phyloP scores from a whole-genome alignment of 2,888 invertebrate species.

The Melanostoma mellinum region DNA sequence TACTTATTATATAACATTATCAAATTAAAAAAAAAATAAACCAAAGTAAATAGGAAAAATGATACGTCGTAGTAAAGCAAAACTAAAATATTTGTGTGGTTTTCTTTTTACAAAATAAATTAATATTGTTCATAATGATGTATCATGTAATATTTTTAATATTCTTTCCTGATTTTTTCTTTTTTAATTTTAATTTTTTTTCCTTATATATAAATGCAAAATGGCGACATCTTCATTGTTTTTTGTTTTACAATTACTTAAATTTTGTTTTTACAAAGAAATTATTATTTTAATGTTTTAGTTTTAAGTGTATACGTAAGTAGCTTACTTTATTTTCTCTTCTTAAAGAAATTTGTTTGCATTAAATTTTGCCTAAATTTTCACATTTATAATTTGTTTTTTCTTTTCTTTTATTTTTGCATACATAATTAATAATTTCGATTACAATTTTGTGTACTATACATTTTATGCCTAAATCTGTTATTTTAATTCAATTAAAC shows the following conservation, averaged over 20 bases:
- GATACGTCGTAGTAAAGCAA: conserved; percentile 43
- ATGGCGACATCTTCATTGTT: conserved; percentile 80
- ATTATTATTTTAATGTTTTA: conserved; percentile 77
- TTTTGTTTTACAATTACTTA: conserved; percentile 66
- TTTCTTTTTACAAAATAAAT: conserved; percentile 54
- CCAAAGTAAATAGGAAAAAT: conserved; percentile 52
- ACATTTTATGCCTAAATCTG: conserved; percentile 73
- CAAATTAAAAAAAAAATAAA: conserved; percentile 24
- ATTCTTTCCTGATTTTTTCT: conserved; percentile 44
- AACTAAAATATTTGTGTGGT: conserved; percentile 25
- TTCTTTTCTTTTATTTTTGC: conserved; percentile 72
- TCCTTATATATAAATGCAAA: conserved; percentile 78
- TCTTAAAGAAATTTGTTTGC: conserved; percentile 52
- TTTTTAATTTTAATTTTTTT: conserved; percentile 21
- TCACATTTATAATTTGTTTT: conserved; percentile 71
- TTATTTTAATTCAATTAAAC: conserved; percentile 70
- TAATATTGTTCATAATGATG: conserved; percentile 38
- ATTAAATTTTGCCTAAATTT: conserved; percentile 70
- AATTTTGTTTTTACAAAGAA: conserved; percentile 80
- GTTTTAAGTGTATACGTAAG: conserved; percentile 75
- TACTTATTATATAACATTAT: conserved; percentile 1
- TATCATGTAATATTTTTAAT: conserved; percentile 51
- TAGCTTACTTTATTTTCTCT: conserved; percentile 50
- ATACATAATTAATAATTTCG: conserved; percentile 72
- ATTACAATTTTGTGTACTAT: conserved; percentile 69